Evolutionary conservation across 2,888 invertebrate species (phyloP).

Genomic region (Pyrrhosoma nymphula): DNA sequence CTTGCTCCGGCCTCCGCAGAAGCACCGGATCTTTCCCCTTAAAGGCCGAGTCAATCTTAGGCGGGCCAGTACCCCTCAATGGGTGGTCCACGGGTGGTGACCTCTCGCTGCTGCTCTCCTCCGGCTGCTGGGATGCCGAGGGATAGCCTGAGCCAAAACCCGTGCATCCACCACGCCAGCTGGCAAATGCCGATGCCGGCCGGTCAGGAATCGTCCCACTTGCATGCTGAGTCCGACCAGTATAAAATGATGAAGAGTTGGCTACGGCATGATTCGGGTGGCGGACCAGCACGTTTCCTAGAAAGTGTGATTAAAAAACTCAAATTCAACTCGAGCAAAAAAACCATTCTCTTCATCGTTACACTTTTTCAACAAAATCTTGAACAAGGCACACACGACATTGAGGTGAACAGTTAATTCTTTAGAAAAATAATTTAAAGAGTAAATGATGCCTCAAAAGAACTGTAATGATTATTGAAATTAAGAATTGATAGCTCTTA

Average conservation of each 20-base stretch:
- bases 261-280: background rate
- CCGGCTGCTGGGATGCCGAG: background rate
- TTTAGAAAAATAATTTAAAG: too few species aligned
- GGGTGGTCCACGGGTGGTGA: background rate
- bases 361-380: too few species aligned
- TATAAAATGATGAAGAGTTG: background rate
- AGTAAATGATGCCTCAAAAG: too few species aligned
- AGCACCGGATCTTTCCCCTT: slow-evolving; percentile 12
- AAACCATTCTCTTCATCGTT: too few species aligned
- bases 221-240: background rate
- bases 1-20: background rate
- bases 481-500: too few species aligned
- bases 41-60: slow-evolving; percentile 7
- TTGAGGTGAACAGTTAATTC: too few species aligned
- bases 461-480: too few species aligned
- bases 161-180: slow-evolving; percentile 28
- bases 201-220: background rate
- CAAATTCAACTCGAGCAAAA: too few species aligned
- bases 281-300: background rate
- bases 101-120: background rate
- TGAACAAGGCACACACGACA: too few species aligned
- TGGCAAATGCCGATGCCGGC: slow-evolving; percentile 58
- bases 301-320: background rate
- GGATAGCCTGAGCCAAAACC: background rate
- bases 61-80: background rate